Evolutionary conservation across 2,113 vertebrate genomes (phyloP).

Genomic region (Neogobius melanostomus): DNA sequence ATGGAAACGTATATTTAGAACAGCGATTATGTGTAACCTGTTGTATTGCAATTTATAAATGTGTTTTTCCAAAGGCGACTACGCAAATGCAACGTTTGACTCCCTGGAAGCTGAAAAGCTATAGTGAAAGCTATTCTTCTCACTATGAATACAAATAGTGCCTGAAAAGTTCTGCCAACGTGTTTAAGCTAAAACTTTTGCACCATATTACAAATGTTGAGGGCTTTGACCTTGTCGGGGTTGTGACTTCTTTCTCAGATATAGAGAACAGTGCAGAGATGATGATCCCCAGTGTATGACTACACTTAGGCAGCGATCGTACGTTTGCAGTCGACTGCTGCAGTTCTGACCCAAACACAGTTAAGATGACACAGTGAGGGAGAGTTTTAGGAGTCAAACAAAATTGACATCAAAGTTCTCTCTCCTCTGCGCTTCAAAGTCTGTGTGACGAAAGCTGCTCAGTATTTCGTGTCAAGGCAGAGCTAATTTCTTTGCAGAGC

Average conservation of each 20-base stretch:
- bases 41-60: not conserved
- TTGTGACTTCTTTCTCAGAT: conserved; percentile 1
- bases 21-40: not conserved
- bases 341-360: conserved; percentile 2
- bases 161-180: not conserved
- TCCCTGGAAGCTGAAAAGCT: not conserved
- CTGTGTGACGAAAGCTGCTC: not conserved
- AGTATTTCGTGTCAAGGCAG: not conserved
- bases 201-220: not conserved
- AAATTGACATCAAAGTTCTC: not conserved
- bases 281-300: not conserved
- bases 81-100: not conserved
- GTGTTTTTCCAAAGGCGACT: not conserved
- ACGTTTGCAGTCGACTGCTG: not conserved
- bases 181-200: not conserved
- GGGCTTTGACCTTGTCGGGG: not conserved
- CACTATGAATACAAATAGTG: not conserved
- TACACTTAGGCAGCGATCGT: not conserved
- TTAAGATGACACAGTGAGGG: conserved; percentile 2
- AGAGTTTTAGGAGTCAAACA: conserved; percentile 1
- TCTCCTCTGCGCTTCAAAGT: not conserved
- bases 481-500: not conserved
- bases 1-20: conserved; percentile 13
- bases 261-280: not conserved
- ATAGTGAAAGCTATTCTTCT: not conserved